Evolutionary conservation across 2,888 invertebrate species (phyloP).

Genomic region (Yponomeuta evonymella): DNA sequence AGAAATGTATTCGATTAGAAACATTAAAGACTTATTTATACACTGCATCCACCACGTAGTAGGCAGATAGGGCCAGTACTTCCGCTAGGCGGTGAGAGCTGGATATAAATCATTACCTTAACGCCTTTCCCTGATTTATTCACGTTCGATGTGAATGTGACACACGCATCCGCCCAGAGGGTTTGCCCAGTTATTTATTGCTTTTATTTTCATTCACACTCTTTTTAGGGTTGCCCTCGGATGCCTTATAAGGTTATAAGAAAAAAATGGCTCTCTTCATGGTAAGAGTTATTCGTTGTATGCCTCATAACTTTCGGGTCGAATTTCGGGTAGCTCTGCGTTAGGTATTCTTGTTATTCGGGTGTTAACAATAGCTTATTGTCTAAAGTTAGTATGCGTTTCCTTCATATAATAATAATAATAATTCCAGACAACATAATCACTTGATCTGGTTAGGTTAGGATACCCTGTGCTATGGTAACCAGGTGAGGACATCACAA

Average conservation of each 20-base stretch:
- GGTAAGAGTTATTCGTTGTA: not conserved
- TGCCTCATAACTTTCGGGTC: not conserved
- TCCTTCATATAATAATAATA: no score
- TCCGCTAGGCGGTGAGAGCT: slow-evolving; percentile 35
- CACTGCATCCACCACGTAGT: slow-evolving; percentile 24
- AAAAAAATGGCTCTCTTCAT: not conserved
- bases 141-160: slow-evolving; percentile 30
- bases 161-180: slow-evolving; percentile 40
- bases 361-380: not conserved
- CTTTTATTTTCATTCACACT: slow-evolving; percentile 34
- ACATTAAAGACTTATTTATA: not conserved
- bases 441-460: no score
- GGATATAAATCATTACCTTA: slow-evolving; percentile 50
- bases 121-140: slow-evolving; percentile 54
- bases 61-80: slow-evolving; percentile 20
- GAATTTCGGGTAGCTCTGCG: not conserved
- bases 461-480: no score
- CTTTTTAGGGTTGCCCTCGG: slow-evolving; percentile 22
- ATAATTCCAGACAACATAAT: no score
- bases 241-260: not conserved
- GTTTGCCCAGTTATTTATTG: slow-evolving; percentile 42
- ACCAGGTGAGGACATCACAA: no score
- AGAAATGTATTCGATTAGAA: no score
- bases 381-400: no score
- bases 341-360: not conserved